phyloP scores from a whole-genome alignment of 2,888 invertebrate species.

The Ectemnius lituratus region DNA sequence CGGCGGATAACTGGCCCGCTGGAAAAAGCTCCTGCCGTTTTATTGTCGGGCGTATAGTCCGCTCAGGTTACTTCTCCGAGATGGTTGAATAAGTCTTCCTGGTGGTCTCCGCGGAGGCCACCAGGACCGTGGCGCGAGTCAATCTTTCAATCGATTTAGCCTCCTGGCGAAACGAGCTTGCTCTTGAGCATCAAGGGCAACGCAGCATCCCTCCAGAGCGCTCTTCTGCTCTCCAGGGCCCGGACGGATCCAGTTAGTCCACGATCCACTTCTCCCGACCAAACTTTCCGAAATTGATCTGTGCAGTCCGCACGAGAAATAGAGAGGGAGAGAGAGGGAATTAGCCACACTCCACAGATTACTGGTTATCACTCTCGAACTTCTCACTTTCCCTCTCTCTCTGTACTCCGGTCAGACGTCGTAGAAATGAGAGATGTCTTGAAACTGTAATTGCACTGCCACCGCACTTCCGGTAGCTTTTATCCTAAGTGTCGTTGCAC shows the following conservation, averaged over 20 bases:
- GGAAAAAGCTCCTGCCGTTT: not conserved
- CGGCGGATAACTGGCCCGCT: too few relatives aligned
- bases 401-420: not conserved
- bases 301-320: not conserved
- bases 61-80: not conserved
- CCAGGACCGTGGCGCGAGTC: conserved; percentile 31
- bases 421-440: not conserved
- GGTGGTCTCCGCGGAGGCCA: conserved; percentile 45
- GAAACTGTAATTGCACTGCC: not conserved
- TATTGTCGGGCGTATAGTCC: conserved; percentile 1
- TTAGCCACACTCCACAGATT: not conserved
- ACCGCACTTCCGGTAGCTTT: conserved; percentile 27
- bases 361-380: not conserved
- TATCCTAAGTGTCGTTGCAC: conserved; percentile 68
- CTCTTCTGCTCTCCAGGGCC: not conserved
- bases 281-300: conserved; percentile 1
- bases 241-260: conserved; percentile 2
- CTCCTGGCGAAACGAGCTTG: not conserved
- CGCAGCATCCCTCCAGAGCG: conserved; percentile 26
- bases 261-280: not conserved
- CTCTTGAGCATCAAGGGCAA: conserved; percentile 2
- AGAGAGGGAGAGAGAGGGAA: not conserved
- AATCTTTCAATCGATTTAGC: conserved; percentile 30
- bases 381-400: not conserved
- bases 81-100: conserved; percentile 13